Conservation (phyloP, 1,140 invertebrate species). For the Aphis gossypii region DNA sequence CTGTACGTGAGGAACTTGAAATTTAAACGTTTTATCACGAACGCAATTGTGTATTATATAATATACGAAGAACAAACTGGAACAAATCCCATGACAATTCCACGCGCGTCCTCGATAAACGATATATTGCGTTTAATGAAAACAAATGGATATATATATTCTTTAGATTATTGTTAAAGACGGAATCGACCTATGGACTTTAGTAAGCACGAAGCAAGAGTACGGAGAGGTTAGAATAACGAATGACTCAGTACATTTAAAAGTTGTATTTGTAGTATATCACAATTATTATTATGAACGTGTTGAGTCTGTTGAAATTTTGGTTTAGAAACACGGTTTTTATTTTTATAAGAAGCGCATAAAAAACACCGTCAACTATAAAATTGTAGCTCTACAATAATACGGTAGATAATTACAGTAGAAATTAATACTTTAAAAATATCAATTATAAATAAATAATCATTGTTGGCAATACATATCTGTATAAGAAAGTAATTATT, state of each 20-base stretch:
- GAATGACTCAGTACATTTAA: background rate
- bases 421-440: background rate
- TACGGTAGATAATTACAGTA: background rate
- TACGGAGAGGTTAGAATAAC: background rate
- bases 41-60: background rate
- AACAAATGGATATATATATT: background rate
- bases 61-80: background rate
- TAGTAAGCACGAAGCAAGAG: background rate
- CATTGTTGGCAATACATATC: background rate
- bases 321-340: background rate
- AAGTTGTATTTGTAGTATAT: background rate
- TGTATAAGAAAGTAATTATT: constrained; percentile 13
- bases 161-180: background rate
- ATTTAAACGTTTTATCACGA: background rate
- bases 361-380: too few species aligned
- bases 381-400: background rate
- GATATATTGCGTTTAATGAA: background rate
- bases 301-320: background rate
- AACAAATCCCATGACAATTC: constrained; percentile 7
- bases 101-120: background rate
- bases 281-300: background rate
- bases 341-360: too few species aligned
- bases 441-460: background rate
- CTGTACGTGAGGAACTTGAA: background rate
- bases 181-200: background rate